Evolutionary conservation across 2,113 vertebrate species (phyloP).

Genomic region (Sapayoa aenigma): DNA sequence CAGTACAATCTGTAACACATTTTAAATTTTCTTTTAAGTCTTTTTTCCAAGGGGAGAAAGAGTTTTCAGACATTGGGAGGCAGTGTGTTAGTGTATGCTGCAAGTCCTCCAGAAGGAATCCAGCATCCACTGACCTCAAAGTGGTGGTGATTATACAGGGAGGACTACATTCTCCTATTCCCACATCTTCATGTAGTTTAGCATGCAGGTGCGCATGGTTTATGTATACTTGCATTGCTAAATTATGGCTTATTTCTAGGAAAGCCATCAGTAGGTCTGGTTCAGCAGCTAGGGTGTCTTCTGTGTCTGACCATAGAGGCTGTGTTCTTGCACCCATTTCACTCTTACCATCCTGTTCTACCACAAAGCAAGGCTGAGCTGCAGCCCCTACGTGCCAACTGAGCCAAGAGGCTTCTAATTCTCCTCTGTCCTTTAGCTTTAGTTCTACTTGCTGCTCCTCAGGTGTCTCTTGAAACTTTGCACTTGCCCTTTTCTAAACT

Average conservation of each 20-base stretch:
- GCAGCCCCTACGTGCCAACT: fast-evolving
- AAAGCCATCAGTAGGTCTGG: neutral
- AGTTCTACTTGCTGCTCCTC: neutral
- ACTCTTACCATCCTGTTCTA: neutral
- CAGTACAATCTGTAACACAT: neutral
- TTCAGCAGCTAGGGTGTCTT: neutral
- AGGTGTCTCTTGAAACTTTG: neutral
- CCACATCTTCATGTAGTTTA: neutral
- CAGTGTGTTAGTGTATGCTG: neutral
- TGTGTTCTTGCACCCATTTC: neutral
- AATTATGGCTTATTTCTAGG: neutral
- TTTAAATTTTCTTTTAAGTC: neutral
- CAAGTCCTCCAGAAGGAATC: neutral
- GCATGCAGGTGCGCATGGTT: neutral
- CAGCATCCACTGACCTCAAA: neutral
- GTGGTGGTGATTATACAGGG: neutral
- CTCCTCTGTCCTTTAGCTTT: neutral
- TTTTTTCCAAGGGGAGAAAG: neutral
- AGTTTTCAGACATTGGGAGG: neutral
- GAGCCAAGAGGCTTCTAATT: neutral
- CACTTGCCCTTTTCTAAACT: neutral
- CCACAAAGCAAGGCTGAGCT: neutral
- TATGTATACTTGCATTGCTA: neutral
- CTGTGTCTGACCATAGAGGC: neutral
- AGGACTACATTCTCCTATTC: neutral